Base-by-base conservation (phyloP, 1,140 invertebrate genomes). In the Caenorhabditis briggsae region DNA sequence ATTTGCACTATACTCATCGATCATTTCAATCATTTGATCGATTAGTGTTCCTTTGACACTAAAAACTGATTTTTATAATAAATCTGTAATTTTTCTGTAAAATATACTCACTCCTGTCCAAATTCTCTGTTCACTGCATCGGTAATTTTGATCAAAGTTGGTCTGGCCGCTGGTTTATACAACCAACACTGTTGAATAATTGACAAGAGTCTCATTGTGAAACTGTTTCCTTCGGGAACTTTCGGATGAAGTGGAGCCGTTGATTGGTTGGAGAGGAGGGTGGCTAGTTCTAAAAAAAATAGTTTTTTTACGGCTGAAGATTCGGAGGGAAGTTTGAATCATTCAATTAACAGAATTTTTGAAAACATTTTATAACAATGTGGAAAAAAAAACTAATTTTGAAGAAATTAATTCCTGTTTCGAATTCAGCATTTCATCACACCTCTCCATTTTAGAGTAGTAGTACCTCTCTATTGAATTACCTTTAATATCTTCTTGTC, bases 11-110 rank as follows among this genome's bases (percentile, higher is more conserved):
- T 87, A 87, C 70, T 87, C 86, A 25, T 87, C 86, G 48, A 87
- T 87, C 86, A 87, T 87, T 18, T 82, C 55, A 23, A 87, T 87
- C 86, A 87, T 87, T 56, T 87, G 86, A 23, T 87, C 86, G n/a
- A 87, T 82, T 11, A 87, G 86, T 8, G 86, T 87, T 65, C 86
- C 86, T 83, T 87, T 87, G 0, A 56, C 86, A 56, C 86, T 87
- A 43, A 87, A 87, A 87, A 5, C 18, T 50, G 3, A n/a, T 18
- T 83, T 56, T 2, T 46, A n/a, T n/a, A n/a, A n/a, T 7, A 5
- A n/a, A 74, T 3, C 16, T 53, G 0, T 25, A 48, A n/a, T 82
- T 6, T 56, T n/a, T 53, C 5, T 25, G 1, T n/a, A n/a, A n/a
- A 82, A 83, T 7, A n/a, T 18, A 18, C 86, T 53, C 23, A 86